phyloP scores from a whole-genome alignment of 2,113 vertebrate genomes.

The Globicephala melas region DNA sequence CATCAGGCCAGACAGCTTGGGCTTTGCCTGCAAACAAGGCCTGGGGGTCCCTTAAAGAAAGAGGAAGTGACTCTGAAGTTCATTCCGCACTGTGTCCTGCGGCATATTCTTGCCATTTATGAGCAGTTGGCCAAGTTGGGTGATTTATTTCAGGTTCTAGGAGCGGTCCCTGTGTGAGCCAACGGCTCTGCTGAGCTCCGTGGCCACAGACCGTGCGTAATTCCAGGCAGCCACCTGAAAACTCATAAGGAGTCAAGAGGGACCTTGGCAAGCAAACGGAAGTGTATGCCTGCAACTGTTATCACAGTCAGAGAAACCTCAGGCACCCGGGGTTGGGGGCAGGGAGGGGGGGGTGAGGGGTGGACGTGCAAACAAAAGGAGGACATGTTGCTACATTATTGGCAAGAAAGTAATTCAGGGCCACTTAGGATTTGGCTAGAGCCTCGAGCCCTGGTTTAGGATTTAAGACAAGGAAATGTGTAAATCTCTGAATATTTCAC shows the following conservation, averaged over 20 bases:
- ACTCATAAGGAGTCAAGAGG: not conserved
- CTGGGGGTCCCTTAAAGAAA: not conserved
- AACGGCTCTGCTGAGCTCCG: not conserved
- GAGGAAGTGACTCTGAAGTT: not conserved
- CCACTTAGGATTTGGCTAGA: not conserved
- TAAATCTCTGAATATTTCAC: not conserved
- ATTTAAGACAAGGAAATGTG: not conserved
- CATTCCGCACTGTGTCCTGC: rapidly evolving
- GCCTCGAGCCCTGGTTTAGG: not conserved
- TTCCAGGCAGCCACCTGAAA: not conserved
- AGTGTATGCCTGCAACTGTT: not conserved
- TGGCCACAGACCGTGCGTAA: not conserved
- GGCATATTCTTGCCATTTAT: not conserved
- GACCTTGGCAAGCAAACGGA: not conserved
- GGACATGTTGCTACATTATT: not conserved
- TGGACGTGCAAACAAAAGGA: not conserved
- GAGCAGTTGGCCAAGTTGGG: not conserved
- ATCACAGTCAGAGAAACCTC: not conserved
- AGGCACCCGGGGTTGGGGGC: not conserved
- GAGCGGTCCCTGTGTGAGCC: not conserved
- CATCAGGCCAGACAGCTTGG: not conserved
- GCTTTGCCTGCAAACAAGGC: not conserved
- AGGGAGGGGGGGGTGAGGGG: too few relatives aligned
- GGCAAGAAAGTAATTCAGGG: not conserved
- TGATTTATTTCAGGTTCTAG: not conserved